These are phyloP conservation scores for Napeogenes inachia DNA, from an alignment of 2,888 invertebrate genomes.

Conservation along the genomic window DNA sequence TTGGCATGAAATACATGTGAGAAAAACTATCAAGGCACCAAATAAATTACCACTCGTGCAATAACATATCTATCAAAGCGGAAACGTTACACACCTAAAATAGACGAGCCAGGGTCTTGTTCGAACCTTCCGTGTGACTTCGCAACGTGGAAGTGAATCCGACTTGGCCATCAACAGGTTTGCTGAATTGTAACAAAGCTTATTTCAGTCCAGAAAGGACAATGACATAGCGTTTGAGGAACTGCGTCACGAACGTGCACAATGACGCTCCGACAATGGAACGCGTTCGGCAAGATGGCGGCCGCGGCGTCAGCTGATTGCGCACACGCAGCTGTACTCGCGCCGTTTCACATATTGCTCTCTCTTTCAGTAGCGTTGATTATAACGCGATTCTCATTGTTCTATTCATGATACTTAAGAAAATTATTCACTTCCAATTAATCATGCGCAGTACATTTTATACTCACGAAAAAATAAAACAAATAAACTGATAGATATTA, in stretches of 20 bases:
- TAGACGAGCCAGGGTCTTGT: constrained; percentile 66
- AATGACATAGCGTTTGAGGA: constrained; percentile 67
- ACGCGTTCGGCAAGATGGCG: constrained; percentile 72
- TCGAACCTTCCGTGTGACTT: constrained; percentile 56
- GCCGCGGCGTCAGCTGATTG: constrained; percentile 72
- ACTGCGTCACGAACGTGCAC: constrained; percentile 62
- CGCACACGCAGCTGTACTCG: constrained; percentile 64
- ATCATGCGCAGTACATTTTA: constrained; percentile 8
- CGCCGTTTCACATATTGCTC: constrained; percentile 48
- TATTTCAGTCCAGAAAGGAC: constrained; percentile 49
- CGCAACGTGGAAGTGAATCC: constrained; percentile 49
- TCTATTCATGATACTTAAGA: constrained; percentile 15
- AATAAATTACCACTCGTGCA: constrained; percentile 28
- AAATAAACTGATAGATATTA: background rate
- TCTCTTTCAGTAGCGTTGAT: constrained; percentile 47
- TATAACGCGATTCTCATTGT: constrained; percentile 24
- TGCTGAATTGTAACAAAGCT: constrained; percentile 43
- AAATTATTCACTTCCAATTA: constrained; percentile 5
- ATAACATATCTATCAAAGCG: constrained; percentile 44
- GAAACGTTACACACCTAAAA: constrained; percentile 66
- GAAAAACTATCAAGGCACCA: constrained; percentile 29
- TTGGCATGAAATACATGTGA: constrained; percentile 38
- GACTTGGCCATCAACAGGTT: constrained; percentile 41
- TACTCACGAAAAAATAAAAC: background rate
- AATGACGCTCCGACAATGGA: constrained; percentile 68